A percentile compares a stretch with the other conserved stretches of the same genome.
Conservation (phyloP, 35 echinoderm and acorn worm genomes). For the Eucidaris tribuloides region DNA sequence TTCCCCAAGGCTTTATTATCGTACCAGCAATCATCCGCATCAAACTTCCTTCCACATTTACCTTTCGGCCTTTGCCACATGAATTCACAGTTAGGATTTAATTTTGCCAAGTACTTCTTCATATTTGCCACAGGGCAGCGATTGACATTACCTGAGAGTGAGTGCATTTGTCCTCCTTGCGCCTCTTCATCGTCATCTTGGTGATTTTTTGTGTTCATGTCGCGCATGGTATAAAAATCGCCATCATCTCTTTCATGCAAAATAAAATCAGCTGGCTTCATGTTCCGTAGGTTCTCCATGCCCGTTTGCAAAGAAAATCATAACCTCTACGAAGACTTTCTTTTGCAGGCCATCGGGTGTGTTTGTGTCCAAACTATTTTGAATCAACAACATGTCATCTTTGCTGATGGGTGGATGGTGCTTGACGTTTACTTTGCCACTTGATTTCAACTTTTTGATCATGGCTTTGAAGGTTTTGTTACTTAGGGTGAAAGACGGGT, state of each 20-base stretch:
- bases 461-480: conserved; percentile 10
- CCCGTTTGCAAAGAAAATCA: conserved; percentile 10
- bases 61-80: conserved; percentile 40
- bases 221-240: conserved; percentile 5
- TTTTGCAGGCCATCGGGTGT: conserved; percentile 9
- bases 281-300: conserved; percentile 13
- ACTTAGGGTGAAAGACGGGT: background rate
- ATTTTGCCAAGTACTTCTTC: background rate
- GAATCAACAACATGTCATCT: conserved; percentile 11
- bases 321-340: conserved; percentile 41
- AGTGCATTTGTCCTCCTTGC: conserved; percentile 19
- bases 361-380: conserved; percentile 6
- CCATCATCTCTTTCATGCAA: background rate
- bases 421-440: background rate
- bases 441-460: background rate
- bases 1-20: conserved; percentile 25
- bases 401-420: conserved; percentile 16
- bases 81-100: conserved; percentile 6
- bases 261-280: conserved; percentile 30
- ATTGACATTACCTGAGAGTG: background rate
- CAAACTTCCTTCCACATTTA: background rate
- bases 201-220: conserved; percentile 22
- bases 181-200: conserved; percentile 12
- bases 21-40: conserved; percentile 7
- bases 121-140: background rate